Conservation (phyloP, 2,113 vertebrate genomes). For the Donacobius atricapilla region DNA sequence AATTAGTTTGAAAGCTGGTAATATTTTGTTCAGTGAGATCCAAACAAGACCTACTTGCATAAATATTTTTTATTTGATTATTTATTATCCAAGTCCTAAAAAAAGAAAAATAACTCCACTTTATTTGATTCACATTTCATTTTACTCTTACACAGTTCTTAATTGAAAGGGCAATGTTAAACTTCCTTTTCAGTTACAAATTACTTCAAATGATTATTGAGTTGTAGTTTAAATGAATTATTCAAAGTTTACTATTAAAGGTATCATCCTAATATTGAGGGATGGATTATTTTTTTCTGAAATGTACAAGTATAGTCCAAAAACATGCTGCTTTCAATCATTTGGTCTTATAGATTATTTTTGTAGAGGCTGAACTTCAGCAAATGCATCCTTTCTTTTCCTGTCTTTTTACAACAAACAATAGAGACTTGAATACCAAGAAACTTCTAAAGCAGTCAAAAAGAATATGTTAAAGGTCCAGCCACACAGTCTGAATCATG, state of each 20-base stretch:
- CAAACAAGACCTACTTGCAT: neutral
- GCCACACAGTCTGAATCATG: neutral
- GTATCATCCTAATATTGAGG: neutral
- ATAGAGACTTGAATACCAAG: neutral
- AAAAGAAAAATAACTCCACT: accelerated
- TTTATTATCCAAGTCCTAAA: neutral
- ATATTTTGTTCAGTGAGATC: neutral
- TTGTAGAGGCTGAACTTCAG: neutral
- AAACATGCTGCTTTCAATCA: neutral
- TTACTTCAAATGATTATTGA: neutral
- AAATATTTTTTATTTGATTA: neutral
- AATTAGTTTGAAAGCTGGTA: neutral
- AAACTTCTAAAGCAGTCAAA: neutral
- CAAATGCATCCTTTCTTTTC: neutral
- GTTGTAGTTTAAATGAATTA: neutral
- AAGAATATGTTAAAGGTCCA: neutral
- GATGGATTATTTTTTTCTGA: neutral
- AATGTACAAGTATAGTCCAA: neutral
- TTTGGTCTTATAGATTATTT: neutral
- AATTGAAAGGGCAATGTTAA: neutral
- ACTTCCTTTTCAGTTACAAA: neutral
- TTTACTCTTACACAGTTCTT: neutral
- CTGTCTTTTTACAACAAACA: neutral
- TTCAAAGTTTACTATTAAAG: neutral
- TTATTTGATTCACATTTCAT: neutral